Conservation (phyloP, 2,797 vertebrate species). For the Pelobates cultripes region DNA sequence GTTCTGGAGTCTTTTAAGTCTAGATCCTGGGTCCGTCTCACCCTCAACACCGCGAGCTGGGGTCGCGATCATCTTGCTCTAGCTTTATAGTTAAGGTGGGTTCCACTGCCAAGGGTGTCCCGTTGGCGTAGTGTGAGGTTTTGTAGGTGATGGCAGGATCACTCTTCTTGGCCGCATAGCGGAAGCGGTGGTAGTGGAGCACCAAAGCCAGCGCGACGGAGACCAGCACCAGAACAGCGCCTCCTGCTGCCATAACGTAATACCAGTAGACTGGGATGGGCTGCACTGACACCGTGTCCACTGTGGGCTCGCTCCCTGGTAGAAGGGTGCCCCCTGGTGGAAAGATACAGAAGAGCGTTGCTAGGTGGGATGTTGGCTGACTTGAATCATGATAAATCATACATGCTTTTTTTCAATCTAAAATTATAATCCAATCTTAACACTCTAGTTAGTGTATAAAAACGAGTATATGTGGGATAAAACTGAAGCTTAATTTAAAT, state of each 20-base stretch:
- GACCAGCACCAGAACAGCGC: conserved; percentile 91
- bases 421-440: conserved; percentile 35
- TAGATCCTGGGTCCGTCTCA: conserved; percentile 67
- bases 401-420: conserved; percentile 66
- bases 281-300: conserved; percentile 94
- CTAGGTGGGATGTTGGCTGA: conserved; percentile 84
- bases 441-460: background rate
- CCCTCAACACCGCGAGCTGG: conserved; percentile 82
- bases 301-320: conserved; percentile 94
- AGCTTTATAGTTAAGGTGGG: conserved; percentile 93
- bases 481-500: background rate
- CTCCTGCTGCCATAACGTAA: conserved; percentile 96
- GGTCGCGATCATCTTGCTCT: conserved; percentile 86
- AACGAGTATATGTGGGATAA: background rate
- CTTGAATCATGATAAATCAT: conserved; percentile 63
- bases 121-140: conserved; percentile 85
- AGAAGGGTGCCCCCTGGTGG: conserved; percentile 96
- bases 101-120: conserved; percentile 83
- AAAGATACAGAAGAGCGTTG: conserved; percentile 94
- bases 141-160: conserved; percentile 95
- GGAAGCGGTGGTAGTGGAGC: conserved; percentile 95
- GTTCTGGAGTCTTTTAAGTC: conserved; percentile 74
- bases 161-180: conserved; percentile 95
- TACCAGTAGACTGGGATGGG: conserved; percentile 96
- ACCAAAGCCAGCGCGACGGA: conserved; percentile 87